Base-by-base conservation (phyloP, 2,797 vertebrate species). In the Neosilurus hyrtlii region DNA sequence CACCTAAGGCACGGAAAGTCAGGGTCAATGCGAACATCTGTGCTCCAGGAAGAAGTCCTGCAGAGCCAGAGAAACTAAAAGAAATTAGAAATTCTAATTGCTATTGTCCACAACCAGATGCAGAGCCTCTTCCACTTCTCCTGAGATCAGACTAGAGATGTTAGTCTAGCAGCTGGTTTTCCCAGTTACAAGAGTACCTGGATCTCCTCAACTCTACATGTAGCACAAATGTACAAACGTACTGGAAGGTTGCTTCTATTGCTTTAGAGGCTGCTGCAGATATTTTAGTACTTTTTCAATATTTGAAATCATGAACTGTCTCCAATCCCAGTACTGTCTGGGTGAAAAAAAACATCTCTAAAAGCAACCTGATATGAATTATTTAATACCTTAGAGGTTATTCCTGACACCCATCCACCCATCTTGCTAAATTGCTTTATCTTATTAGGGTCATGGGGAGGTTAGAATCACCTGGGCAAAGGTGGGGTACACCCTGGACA, bases 261-360 rank as follows among this genome's bases (percentile, higher is more conserved):
- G 14, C 6, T 3, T 26, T 4, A 18, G n/a, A 15, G 24, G 18
- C 71, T 56, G 24, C 18, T 7, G 18, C 9, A 72, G 10, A 4
- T 24, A 51, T n/a, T 24, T 49, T 4, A 71, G 22, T 12, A 51
- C 12, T 14, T 71, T 52, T 11, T 24, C 4, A 49, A 49, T 52
- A 52, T 52, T 72, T 52, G 24, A 2, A 52, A 54, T 9, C 24
- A 7, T 16, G 16, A 24, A 72, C 70, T 15, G 22, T 70, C 4
- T 51, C 68, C 52, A 12, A 51, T n/a, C 49, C 22, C 11, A 24
- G 16, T 52, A 51, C n/a, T n/a, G 14, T 24, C 68, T 52, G 49
- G 49, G 68, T 22, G 22, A 52, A 24, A 12, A 72, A 72, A 70
- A 70, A 37, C 67, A 70, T 66, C 63, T 66, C 37, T 70, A 52